phyloP scores from a whole-genome alignment of 2,113 vertebrate species.

The Zingel zingel region DNA sequence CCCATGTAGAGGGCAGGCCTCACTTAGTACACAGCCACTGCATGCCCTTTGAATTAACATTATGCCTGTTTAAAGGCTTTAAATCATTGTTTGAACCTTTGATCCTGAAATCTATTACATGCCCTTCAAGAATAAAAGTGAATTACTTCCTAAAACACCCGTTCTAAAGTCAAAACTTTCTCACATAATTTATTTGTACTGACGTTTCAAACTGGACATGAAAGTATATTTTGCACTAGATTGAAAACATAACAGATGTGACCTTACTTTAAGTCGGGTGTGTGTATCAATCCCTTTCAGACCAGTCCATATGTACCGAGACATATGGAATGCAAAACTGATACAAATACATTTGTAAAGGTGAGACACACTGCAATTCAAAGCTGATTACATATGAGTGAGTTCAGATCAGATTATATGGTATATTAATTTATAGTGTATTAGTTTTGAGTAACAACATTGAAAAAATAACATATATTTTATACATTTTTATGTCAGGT shows the following conservation, averaged over 20 bases:
- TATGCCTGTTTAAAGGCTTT: constrained; percentile 31
- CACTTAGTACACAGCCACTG: constrained; percentile 6
- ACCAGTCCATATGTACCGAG: background rate
- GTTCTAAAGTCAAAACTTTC: constrained; percentile 17
- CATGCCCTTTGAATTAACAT: constrained; percentile 47
- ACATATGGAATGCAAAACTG: background rate
- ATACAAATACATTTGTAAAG: background rate
- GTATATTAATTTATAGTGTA: background rate
- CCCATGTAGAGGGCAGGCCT: background rate
- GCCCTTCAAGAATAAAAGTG: constrained; percentile 47
- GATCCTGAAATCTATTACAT: constrained; percentile 35
- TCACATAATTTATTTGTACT: constrained; percentile 25
- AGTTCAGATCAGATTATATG: background rate
- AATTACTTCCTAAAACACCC: constrained; percentile 47
- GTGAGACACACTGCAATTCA: background rate
- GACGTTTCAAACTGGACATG: background rate
- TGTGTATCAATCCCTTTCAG: background rate
- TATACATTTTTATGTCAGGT: background rate
- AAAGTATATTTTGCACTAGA: background rate
- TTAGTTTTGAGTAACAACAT: too few relatives aligned
- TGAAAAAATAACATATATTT: background rate
- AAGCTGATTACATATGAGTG: background rate
- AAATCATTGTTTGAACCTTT: constrained; percentile 40
- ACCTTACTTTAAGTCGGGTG: too few relatives aligned
- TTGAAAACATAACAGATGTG: background rate